Evolutionary conservation across 2,113 vertebrate genomes (phyloP).

Genomic region (Lates calcarifer): DNA sequence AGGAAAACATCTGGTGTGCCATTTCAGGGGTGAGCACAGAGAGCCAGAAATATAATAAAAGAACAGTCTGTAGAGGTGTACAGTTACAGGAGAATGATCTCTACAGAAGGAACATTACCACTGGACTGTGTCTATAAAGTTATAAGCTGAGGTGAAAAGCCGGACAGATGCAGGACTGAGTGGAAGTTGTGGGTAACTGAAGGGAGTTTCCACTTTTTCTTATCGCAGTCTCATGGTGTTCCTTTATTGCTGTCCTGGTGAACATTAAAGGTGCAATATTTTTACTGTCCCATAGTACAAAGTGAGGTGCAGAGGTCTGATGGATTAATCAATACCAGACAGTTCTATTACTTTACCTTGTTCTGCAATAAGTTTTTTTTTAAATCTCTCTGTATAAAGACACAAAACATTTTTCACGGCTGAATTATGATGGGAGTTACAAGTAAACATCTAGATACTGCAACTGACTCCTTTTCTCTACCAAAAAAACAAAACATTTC

Average conservation of each 20-base stretch:
- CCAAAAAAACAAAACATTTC: background rate
- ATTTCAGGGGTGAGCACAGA: conserved; percentile 33
- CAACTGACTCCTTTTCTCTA: background rate
- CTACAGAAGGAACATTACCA: conserved; percentile 27
- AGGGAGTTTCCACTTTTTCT: conserved; percentile 21
- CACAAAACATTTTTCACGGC: background rate
- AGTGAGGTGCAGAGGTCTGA: conserved; percentile 19
- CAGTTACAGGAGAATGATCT: conserved; percentile 41
- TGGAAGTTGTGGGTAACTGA: conserved; percentile 9
- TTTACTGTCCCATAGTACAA: conserved; percentile 7
- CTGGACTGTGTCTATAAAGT: conserved; percentile 19
- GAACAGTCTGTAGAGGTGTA: conserved; percentile 40
- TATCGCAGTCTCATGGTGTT: background rate
- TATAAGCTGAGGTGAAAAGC: conserved; percentile 15
- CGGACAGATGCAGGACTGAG: conserved; percentile 1
- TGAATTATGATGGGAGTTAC: background rate
- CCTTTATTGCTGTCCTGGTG: conserved; percentile 1
- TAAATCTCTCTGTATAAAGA: background rate
- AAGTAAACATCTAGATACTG: background rate
- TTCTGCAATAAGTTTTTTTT: no score
- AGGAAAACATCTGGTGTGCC: conserved; percentile 67
- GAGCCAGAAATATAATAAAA: conserved; percentile 51
- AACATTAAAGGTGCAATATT: conserved; percentile 28
- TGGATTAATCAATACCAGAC: conserved; percentile 37
- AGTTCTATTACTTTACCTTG: conserved; percentile 2